Conservation (phyloP, 2,113 vertebrate genomes). For the Pelecanus crispus region DNA sequence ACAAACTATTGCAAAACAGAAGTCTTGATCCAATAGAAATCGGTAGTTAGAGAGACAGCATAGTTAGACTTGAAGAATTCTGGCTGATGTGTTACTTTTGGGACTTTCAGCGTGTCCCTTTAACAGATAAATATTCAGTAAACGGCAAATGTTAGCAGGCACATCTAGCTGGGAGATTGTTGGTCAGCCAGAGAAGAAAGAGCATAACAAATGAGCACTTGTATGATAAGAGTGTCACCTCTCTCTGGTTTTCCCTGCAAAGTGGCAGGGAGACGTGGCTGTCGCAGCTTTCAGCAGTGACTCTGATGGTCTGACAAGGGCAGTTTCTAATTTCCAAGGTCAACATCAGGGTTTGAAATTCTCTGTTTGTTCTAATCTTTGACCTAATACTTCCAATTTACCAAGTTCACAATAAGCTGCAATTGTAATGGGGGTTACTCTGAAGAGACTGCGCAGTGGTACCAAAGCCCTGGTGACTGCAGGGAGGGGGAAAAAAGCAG, state of each 20-base stretch:
- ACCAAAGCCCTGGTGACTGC: background rate
- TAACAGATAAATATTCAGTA: background rate
- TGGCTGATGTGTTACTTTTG: background rate
- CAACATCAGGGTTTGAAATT: background rate
- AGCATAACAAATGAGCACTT: background rate
- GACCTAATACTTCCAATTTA: background rate
- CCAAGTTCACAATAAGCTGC: background rate
- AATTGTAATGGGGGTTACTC: background rate
- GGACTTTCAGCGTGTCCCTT: background rate
- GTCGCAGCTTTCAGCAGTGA: background rate
- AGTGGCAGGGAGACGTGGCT: background rate
- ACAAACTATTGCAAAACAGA: background rate
- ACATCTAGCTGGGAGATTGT: background rate
- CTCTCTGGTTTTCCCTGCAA: background rate
- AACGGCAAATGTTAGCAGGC: background rate
- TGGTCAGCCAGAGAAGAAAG: background rate
- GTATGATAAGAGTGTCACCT: too few relatives aligned
- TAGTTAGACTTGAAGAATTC: background rate
- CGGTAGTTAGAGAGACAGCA: rapidly evolving
- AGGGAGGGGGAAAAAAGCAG: background rate
- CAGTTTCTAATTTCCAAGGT: background rate
- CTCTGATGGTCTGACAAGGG: background rate
- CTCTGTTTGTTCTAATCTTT: background rate
- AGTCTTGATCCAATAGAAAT: background rate
- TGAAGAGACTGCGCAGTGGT: background rate